Base-by-base conservation (phyloP, 2,888 invertebrate genomes). In the Dione vanillae region DNA sequence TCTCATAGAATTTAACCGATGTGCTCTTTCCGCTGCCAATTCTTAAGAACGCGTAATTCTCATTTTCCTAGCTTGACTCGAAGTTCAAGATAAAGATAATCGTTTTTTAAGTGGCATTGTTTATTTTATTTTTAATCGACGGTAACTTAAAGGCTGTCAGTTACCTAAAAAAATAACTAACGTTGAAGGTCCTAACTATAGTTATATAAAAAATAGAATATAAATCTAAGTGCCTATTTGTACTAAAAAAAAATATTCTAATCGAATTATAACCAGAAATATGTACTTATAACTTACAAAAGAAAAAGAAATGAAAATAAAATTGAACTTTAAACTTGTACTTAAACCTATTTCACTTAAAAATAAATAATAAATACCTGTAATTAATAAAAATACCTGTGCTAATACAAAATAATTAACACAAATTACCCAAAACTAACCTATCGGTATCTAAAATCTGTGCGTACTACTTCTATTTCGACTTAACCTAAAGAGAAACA, bases 101-200 rank as follows among this genome's bases (percentile, higher is more conserved):
- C 45, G 45, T 14, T 45, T 45, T 45, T 45, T 41, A 45, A n/a
- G 45, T 45, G 43, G 43, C 43, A 43, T 43, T 43, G 43, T 43
- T 43, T 45, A 45, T 45, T 45, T 45, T 45, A 45, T 45, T 45
- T 45, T 45, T n/a, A 45, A 35, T 52, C 52, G 52, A 20, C 20
- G 11, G 20, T 35, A 52, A 35, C 27, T 20, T 35, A 35, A 11
- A 45, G 45, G 45, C 45, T 45, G 45, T 45, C 45, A 45, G 45
- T 45, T n/a, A 45, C 45, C 45, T 45, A 45, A 45, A 14, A 16
- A 45, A n/a, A 45, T 45, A n/a, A 45, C 45, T 45, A n/a, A 27
- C 61, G 45, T 45, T 45, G n/a, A 8, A 45, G 45, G n/a, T 43
- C 11, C 41, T 43, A 10, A 43, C 41, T 43, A 43, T 43, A 43